Evolutionary conservation across 2,888 invertebrate species (phyloP).

Genomic region (Ganaspis brasiliensis): DNA sequence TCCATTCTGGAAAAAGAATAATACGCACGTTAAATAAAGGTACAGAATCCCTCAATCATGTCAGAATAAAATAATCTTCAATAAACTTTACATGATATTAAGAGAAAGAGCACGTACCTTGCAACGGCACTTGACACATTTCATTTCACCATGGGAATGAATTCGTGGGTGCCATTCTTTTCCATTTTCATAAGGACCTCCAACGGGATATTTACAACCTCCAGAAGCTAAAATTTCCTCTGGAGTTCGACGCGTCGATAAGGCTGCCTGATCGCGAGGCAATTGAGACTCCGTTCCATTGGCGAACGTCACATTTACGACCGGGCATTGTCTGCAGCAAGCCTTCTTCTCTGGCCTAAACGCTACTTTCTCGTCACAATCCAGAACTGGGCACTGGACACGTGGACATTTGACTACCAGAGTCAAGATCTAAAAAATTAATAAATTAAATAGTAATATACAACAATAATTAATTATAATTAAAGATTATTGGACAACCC

Average conservation of each 20-base stretch:
- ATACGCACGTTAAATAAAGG: too few relatives aligned
- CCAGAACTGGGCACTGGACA: conserved; percentile 87
- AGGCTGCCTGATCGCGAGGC: conserved; percentile 80
- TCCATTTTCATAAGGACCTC: conserved; percentile 86
- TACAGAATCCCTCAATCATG: too few relatives aligned
- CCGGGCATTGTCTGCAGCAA: conserved; percentile 90
- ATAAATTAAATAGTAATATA: neutral
- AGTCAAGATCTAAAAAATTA: conserved; percentile 82
- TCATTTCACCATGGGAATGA: conserved; percentile 92
- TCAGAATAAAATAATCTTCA: too few relatives aligned
- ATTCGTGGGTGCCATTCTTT: conserved; percentile 94
- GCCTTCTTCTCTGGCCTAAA: conserved; percentile 88
- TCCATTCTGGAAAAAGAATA: conserved; percentile 85
- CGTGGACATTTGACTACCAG: conserved; percentile 90
- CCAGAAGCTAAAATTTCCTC: conserved; percentile 89
- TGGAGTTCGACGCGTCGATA: conserved; percentile 82
- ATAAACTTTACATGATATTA: neutral
- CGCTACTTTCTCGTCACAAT: conserved; percentile 88
- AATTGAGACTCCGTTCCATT: conserved; percentile 77
- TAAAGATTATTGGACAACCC: too few relatives aligned
- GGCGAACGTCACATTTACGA: conserved; percentile 65
- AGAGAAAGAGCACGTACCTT: conserved; percentile 85
- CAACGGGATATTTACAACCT: conserved; percentile 90
- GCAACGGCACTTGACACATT: conserved; percentile 95
- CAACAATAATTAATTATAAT: conserved; percentile 27